A percentile compares a stretch with the other conserved stretches of the same genome.
phyloP scores from a whole-genome alignment of 2,797 vertebrate genomes.

The Anguilla megastoma region DNA sequence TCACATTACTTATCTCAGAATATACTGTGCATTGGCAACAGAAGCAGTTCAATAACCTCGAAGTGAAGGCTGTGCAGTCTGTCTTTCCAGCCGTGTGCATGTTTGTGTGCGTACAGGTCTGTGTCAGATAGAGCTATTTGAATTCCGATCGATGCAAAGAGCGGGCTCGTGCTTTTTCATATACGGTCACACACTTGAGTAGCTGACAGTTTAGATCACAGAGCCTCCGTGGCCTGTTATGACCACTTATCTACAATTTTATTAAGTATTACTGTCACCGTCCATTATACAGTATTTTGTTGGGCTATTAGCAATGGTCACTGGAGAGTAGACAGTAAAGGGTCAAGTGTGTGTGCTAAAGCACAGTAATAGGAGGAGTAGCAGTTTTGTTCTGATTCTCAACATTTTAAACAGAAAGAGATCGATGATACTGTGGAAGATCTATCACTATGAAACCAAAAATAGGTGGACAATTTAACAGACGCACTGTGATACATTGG shows the following conservation, averaged over 20 bases:
- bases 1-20: background rate
- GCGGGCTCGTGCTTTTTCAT: background rate
- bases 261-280: background rate
- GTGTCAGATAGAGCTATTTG: background rate
- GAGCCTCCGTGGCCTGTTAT: background rate
- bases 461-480: background rate
- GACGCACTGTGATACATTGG: background rate
- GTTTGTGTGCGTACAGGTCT: background rate
- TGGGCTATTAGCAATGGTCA: background rate
- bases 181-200: background rate
- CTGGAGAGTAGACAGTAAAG: background rate
- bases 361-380: background rate
- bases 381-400: background rate
- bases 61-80: background rate
- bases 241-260: background rate
- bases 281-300: background rate
- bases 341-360: background rate
- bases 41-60: background rate
- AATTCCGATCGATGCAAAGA: background rate
- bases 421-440: background rate
- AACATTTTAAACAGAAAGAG: background rate
- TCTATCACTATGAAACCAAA: background rate
- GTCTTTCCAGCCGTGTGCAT: background rate
- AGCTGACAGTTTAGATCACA: background rate
- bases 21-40: background rate